These are phyloP conservation scores for Merops nubicus DNA, from an alignment of 2,113 vertebrate species.

Conservation along the genomic window DNA sequence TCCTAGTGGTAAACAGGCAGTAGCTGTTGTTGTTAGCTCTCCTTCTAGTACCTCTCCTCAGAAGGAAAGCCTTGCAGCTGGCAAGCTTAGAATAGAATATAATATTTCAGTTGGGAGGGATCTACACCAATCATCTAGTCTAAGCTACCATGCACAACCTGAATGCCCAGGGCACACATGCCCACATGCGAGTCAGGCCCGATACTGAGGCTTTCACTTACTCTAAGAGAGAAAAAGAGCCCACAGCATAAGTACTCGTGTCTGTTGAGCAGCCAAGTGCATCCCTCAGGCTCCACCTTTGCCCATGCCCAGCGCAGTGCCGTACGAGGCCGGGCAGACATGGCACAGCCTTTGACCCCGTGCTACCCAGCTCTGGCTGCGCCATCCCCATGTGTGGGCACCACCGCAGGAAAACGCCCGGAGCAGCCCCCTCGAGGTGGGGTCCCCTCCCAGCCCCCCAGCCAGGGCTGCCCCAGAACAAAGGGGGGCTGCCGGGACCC, in stretches of 20 bases:
- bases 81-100: not conserved
- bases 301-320: not conserved
- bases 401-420: too few relatives aligned
- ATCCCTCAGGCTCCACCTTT: not conserved
- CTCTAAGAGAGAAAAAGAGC: not conserved
- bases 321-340: not conserved
- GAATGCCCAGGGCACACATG: not conserved
- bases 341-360: not conserved
- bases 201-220: not conserved
- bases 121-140: fast-evolving
- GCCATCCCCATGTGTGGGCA: too few relatives aligned
- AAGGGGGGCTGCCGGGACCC: constrained; percentile 22
- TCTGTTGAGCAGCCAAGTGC: fast-evolving
- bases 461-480: constrained; percentile 51
- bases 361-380: too few relatives aligned
- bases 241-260: not conserved
- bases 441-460: not conserved
- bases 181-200: constrained; percentile 5
- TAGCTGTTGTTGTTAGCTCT: not conserved
- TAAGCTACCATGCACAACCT: not conserved
- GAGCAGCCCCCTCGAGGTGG: not conserved
- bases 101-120: not conserved
- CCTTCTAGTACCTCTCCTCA: not conserved
- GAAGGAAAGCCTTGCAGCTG: not conserved
- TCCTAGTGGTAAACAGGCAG: not conserved